Base-by-base conservation (phyloP, 2,797 vertebrate species). In the Sebastes paucispinis region DNA sequence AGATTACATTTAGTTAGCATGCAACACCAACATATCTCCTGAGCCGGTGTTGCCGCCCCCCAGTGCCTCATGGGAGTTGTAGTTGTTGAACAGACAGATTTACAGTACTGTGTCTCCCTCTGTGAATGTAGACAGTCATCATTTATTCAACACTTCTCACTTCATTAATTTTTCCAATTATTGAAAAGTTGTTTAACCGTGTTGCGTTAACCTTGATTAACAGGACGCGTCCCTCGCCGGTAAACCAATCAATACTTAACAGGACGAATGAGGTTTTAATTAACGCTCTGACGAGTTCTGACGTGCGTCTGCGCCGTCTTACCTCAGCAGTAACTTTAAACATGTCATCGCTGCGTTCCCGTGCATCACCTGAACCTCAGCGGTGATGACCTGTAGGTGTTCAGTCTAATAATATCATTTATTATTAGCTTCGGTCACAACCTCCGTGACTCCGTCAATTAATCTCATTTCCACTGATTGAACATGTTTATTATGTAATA, bases 111-210 rank as follows among this genome's bases (percentile, higher is more conserved):
- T 1, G 55, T 3, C 22, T 22, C 34, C 24, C 43, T 55, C 2
- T 22, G 57, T 71, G 69, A 22, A 55, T 3, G 4, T 36, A 36
- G 34, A 36, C 13, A 4, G 14, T 58, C 75, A 29, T 78, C 43
- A 10, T 83, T 75, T 7, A 72, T 47, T 3, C 27, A 69, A 27
- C 25, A 25, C 25, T 25, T 25, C 50, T 72, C 55, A 47, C 4
- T 62, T 81, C 72, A 80, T 84, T 83, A 47, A 73, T 43, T 76
- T 74, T 58, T 82, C 67, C 65, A 74, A 80, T 88, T 70, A 81
- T 8, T 22, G 31, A 47, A 77, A 77, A 64, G 22, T 71, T 50
- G 24, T 81, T 78, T 43, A 78, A 72, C 65, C 50, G 0, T 20
- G 57, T 69, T 54, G 13, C 18, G 27, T 64, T 81, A 67, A 75